Percentiles rank a stretch among this genome's conserved stretches.
Conservation (phyloP, 2,113 vertebrate species). For the Dromiciops gliroides region DNA sequence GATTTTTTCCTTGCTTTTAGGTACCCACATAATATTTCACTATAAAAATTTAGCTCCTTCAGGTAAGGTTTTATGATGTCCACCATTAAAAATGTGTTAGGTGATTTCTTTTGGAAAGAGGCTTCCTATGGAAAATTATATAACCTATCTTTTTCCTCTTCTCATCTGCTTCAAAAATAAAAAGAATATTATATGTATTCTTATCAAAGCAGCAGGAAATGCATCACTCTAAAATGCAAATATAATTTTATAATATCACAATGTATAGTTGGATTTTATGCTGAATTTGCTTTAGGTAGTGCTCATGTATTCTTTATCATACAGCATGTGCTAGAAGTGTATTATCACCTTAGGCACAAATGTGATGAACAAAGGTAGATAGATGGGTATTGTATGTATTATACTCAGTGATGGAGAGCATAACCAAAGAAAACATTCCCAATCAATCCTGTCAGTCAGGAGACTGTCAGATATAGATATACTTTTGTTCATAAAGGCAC, state of each 20-base stretch:
- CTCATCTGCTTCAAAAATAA: background rate
- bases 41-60: background rate
- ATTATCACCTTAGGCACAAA: background rate
- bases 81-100: background rate
- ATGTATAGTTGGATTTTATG: background rate
- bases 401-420: slow-evolving; percentile 13
- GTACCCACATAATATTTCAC: background rate
- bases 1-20: slow-evolving; percentile 39
- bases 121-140: background rate
- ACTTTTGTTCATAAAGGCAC: background rate
- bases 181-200: slow-evolving; percentile 2
- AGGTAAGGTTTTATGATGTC: slow-evolving; percentile 20
- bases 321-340: background rate
- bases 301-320: background rate
- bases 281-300: slow-evolving; percentile 13
- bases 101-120: slow-evolving; percentile 38
- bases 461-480: background rate
- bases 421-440: slow-evolving; percentile 16
- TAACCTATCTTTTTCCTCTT: background rate
- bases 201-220: background rate
- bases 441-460: slow-evolving; percentile 32
- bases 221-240: slow-evolving; percentile 14
- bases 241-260: background rate
- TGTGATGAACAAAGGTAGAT: background rate
- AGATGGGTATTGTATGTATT: slow-evolving; percentile 11